Conservation (phyloP, 1,140 invertebrate species). For the Drosophila subpulchrella region DNA sequence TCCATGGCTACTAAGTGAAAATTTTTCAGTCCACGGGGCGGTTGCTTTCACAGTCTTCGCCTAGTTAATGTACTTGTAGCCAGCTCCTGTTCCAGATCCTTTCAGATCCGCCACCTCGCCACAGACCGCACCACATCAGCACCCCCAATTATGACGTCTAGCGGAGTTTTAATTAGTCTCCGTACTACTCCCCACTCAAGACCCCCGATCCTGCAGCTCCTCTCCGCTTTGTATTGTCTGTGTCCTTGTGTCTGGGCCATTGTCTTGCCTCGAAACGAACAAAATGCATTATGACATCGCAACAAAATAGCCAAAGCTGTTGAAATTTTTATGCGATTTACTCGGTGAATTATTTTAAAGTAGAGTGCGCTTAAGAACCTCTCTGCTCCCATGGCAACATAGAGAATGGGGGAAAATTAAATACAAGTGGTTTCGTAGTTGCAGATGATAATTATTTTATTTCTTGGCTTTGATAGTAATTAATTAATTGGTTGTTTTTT, state of each 20-base stretch:
- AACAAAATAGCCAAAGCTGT: conserved; percentile 52
- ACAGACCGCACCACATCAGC: not conserved
- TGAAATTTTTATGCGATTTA: conserved; percentile 73
- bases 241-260: conserved; percentile 54
- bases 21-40: conserved; percentile 26
- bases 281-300: conserved; percentile 52
- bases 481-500: too few species aligned
- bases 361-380: conserved; percentile 43
- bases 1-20: conserved; percentile 42
- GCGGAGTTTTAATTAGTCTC: conserved; percentile 71
- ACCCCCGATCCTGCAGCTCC: conserved; percentile 6
- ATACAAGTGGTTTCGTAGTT: not conserved
- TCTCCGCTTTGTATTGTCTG: conserved; percentile 29
- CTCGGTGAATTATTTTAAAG: conserved; percentile 66
- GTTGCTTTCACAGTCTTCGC: conserved; percentile 48
- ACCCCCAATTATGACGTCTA: conserved; percentile 59
- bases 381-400: conserved; percentile 11
- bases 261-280: conserved; percentile 54
- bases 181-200: conserved; percentile 20
- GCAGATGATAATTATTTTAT: too few species aligned
- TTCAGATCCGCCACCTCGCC: conserved; percentile 23
- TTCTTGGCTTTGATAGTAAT: too few species aligned
- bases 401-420: conserved; percentile 1
- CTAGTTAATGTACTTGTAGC: conserved; percentile 71
- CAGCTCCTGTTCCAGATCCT: conserved; percentile 34